Conservation (phyloP, 2,888 invertebrate genomes). For the Harpalus rubripes region DNA sequence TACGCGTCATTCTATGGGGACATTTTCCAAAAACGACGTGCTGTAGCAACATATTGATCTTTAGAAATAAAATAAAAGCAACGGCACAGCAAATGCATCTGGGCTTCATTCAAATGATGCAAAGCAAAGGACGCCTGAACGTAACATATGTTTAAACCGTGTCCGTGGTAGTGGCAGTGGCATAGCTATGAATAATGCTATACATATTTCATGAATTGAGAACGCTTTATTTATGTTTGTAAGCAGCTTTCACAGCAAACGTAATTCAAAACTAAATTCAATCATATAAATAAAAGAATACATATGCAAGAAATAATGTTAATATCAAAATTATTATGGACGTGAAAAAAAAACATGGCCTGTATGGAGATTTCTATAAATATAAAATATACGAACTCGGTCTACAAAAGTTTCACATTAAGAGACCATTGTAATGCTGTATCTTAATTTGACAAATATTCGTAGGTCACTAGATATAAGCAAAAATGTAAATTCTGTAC, state of each 20-base stretch:
- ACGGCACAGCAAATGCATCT: conserved; percentile 30
- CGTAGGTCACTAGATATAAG: too few species aligned
- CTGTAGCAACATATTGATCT: conserved; percentile 25
- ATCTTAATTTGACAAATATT: too few species aligned
- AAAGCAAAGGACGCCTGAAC: conserved; percentile 9
- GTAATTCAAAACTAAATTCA: not conserved
- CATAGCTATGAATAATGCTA: conserved; percentile 31
- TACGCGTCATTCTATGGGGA: not conserved
- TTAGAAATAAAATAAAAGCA: conserved; percentile 17
- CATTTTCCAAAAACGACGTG: conserved; percentile 37
- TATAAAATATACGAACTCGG: too few species aligned
- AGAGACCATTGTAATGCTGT: too few species aligned
- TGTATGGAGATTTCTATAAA: too few species aligned
- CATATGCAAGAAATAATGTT: too few species aligned
- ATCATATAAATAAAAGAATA: too few species aligned
- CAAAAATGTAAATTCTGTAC: too few species aligned
- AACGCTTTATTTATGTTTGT: conserved; percentile 43
- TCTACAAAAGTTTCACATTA: too few species aligned
- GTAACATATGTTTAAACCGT: conserved; percentile 49
- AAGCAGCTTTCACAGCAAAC: conserved; percentile 11
- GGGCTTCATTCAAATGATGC: conserved; percentile 12
- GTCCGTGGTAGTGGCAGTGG: not conserved
- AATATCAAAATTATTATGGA: too few species aligned
- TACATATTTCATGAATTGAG: conserved; percentile 57
- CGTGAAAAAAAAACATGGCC: too few species aligned